phyloP scores from a whole-genome alignment of 1,140 invertebrate species.

The Whitmania pigra region DNA sequence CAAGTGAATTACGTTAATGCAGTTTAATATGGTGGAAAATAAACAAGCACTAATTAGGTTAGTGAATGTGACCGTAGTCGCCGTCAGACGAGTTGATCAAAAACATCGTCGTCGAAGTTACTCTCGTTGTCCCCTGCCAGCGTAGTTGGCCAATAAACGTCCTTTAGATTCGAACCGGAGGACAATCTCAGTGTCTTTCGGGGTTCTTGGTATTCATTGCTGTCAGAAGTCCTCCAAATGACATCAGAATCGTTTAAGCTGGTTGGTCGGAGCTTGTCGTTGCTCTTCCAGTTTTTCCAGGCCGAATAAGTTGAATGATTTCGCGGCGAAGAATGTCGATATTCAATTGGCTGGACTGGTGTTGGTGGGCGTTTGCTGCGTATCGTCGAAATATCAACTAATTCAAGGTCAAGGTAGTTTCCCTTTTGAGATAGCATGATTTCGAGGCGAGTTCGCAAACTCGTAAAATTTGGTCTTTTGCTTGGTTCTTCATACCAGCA shows the following conservation, averaged over 20 bases:
- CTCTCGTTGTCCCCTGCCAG: too few relatives aligned
- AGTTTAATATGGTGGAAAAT: too few relatives aligned
- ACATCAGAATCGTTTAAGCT: conserved; percentile 4
- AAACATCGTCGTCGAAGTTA: too few relatives aligned
- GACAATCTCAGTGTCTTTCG: background rate
- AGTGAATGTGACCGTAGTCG: too few relatives aligned
- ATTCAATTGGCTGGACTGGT: conserved; percentile 6
- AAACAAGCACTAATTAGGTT: too few relatives aligned
- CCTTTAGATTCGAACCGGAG: background rate
- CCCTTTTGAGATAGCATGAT: conserved; percentile 10
- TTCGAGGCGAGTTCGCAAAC: background rate
- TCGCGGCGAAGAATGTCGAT: background rate
- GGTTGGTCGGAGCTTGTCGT: too few relatives aligned
- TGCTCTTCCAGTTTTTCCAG: too few relatives aligned
- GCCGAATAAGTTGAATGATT: background rate
- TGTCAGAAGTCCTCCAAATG: conserved; percentile 5
- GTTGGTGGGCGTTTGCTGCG: background rate
- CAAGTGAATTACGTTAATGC: too few relatives aligned
- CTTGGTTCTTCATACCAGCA: conserved; percentile 9
- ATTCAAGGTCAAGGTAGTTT: conserved; percentile 20
- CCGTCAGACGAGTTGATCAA: too few relatives aligned
- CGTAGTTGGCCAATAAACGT: too few relatives aligned
- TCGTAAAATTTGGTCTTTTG: conserved; percentile 10
- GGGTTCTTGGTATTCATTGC: conserved; percentile 10
- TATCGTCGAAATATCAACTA: background rate